Evolutionary conservation across 2,888 invertebrate species (phyloP).

Genomic region (Epinotia brunnichana): DNA sequence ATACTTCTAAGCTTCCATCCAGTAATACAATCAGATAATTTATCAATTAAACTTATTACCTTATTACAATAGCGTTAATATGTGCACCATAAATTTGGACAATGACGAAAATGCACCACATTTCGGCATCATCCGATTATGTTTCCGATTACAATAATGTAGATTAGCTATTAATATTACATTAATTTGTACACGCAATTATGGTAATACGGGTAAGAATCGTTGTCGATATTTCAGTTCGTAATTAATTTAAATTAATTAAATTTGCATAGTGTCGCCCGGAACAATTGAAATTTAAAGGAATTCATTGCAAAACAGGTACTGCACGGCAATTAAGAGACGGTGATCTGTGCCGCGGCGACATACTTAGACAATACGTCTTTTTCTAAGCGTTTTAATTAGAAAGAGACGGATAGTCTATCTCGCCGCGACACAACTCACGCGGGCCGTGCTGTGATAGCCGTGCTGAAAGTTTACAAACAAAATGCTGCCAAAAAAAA

Average conservation of each 20-base stretch:
- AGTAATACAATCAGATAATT: conserved; percentile 1
- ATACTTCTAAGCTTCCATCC: neutral
- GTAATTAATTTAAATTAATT: neutral
- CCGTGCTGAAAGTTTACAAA: no score
- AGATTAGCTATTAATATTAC: conserved; percentile 13
- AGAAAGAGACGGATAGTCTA: no score
- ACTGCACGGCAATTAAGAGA: no score
- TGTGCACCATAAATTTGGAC: neutral
- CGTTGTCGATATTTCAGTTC: neutral
- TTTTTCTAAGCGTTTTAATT: no score
- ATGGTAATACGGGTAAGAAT: neutral
- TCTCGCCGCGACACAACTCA: no score
- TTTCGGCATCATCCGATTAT: conserved; percentile 2
- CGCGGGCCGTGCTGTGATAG: no score
- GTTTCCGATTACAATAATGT: conserved; percentile 7
- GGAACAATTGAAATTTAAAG: neutral
- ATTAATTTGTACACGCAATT: conserved; percentile 16
- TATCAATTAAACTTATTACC: neutral
- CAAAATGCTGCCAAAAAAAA: no score
- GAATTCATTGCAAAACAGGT: neutral
- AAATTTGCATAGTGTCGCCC: neutral
- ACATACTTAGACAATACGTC: no score
- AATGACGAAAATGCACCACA: neutral
- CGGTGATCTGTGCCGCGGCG: no score
- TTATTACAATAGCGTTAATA: neutral